phyloP scores from a whole-genome alignment of 2,888 invertebrate species.

The Scelioninae gen. 1 region DNA sequence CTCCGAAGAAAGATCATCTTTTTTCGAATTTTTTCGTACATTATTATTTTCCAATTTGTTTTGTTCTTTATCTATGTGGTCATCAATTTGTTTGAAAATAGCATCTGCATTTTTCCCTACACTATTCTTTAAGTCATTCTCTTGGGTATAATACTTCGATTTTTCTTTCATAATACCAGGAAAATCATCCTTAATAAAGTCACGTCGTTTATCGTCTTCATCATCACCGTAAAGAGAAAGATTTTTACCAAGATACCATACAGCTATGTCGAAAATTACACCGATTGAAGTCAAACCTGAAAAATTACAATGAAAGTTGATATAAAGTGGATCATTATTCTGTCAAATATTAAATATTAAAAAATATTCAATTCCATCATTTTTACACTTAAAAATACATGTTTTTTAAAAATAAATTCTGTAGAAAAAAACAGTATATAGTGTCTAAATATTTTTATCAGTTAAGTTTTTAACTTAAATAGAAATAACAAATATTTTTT shows the following conservation, averaged over 20 bases:
- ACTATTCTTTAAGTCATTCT: slow-evolving; percentile 36
- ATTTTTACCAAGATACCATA: slow-evolving; percentile 87
- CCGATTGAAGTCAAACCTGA: slow-evolving; percentile 86
- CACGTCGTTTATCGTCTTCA: slow-evolving; percentile 78
- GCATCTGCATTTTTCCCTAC: slow-evolving; percentile 43
- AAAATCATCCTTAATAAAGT: slow-evolving; percentile 75
- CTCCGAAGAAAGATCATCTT: slow-evolving; percentile 20
- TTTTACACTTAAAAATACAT: too few species aligned
- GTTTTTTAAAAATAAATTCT: too few species aligned
- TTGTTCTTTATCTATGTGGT: slow-evolving; percentile 49
- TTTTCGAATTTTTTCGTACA: slow-evolving; percentile 38
- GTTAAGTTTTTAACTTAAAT: too few species aligned
- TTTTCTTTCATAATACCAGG: slow-evolving; percentile 58
- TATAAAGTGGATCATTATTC: too few species aligned
- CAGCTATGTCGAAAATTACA: slow-evolving; percentile 86
- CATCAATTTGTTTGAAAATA: slow-evolving; percentile 56
- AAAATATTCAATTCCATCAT: too few species aligned
- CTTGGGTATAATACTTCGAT: slow-evolving; percentile 58
- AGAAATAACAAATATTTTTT: too few species aligned
- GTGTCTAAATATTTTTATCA: too few species aligned
- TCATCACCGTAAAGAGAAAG: slow-evolving; percentile 86
- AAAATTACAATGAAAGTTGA: slow-evolving; percentile 65
- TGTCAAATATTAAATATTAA: too few species aligned
- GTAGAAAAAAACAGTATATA: too few species aligned
- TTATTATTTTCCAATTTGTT: slow-evolving; percentile 34